Conservation (phyloP, 2,888 invertebrate species). For the Apotomis turbidana region DNA sequence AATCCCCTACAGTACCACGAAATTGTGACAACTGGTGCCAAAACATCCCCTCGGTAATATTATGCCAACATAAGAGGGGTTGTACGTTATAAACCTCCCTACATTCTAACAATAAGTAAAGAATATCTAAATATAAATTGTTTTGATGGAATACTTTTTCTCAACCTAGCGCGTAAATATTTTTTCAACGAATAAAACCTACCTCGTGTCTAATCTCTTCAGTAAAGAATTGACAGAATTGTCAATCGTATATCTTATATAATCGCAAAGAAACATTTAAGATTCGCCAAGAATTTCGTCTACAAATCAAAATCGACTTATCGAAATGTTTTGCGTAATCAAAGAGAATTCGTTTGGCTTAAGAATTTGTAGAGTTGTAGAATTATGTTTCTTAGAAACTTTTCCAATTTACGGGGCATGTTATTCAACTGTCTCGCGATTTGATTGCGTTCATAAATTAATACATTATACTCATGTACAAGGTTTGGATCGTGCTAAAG, state of each 20-base stretch:
- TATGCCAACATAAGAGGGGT: neutral
- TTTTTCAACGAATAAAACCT: too few relatives aligned
- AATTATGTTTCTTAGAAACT: slow-evolving; percentile 30
- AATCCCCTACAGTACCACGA: neutral
- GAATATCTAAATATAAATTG: neutral
- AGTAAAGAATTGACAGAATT: neutral
- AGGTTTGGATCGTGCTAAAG: neutral
- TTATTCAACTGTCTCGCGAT: slow-evolving; percentile 14
- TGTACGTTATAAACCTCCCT: neutral
- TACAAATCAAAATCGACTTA: slow-evolving; percentile 12
- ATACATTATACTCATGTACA: neutral
- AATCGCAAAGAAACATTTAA: neutral
- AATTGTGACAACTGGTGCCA: neutral
- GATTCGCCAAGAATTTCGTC: slow-evolving; percentile 4
- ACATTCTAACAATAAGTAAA: neutral
- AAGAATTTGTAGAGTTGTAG: slow-evolving; percentile 17
- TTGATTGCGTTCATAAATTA: slow-evolving; percentile 1
- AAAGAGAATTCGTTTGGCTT: slow-evolving; percentile 29
- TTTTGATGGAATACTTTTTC: neutral
- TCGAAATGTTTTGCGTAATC: slow-evolving; percentile 23
- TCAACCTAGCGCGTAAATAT: too few relatives aligned
- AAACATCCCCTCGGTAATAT: neutral
- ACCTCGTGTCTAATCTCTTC: neutral
- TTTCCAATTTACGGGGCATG: slow-evolving; percentile 27
- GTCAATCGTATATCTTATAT: neutral